Conservation (phyloP, 2,888 invertebrate genomes). For the Peribatodes rhomboidaria region DNA sequence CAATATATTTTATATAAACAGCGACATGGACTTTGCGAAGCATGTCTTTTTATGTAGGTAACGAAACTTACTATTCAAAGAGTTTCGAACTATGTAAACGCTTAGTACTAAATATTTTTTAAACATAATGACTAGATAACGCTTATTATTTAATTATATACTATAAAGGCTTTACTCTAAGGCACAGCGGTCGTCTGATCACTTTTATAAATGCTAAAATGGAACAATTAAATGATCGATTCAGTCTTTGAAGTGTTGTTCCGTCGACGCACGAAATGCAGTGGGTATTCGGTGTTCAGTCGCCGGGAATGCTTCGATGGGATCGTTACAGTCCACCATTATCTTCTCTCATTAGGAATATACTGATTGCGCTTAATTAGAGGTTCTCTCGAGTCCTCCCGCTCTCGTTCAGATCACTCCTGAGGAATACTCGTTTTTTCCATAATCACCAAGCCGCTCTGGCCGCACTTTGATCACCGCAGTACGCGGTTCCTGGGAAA, state of each 20-base stretch:
- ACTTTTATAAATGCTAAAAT: conserved; percentile 79
- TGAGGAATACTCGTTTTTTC: conserved; percentile 83
- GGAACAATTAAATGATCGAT: conserved; percentile 75
- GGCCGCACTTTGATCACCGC: conserved; percentile 83
- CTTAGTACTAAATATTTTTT: conserved; percentile 50
- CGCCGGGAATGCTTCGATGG: conserved; percentile 82
- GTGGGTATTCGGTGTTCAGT: conserved; percentile 74
- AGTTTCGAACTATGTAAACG: conserved; percentile 55
- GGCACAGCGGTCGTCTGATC: conserved; percentile 81
- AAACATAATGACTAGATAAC: conserved; percentile 82
- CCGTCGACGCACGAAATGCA: conserved; percentile 75
- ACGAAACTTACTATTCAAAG: conserved; percentile 34
- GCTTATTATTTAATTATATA: conserved; percentile 64
- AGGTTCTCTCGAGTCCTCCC: conserved; percentile 78
- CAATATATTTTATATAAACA: conserved; percentile 51
- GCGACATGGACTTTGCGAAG: conserved; percentile 41
- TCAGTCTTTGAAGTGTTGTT: conserved; percentile 81
- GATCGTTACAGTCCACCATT: conserved; percentile 83
- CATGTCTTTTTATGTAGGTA: conserved; percentile 42
- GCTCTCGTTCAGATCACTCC: conserved; percentile 68
- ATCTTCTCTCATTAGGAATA: conserved; percentile 86
- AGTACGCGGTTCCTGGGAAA: conserved; percentile 79
- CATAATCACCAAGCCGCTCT: conserved; percentile 82
- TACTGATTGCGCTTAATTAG: conserved; percentile 86
- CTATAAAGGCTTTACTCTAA: conserved; percentile 69